These are phyloP conservation scores for Solenopsis invicta DNA, from an alignment of 1,140 invertebrate genomes.

Conservation along the genomic window DNA sequence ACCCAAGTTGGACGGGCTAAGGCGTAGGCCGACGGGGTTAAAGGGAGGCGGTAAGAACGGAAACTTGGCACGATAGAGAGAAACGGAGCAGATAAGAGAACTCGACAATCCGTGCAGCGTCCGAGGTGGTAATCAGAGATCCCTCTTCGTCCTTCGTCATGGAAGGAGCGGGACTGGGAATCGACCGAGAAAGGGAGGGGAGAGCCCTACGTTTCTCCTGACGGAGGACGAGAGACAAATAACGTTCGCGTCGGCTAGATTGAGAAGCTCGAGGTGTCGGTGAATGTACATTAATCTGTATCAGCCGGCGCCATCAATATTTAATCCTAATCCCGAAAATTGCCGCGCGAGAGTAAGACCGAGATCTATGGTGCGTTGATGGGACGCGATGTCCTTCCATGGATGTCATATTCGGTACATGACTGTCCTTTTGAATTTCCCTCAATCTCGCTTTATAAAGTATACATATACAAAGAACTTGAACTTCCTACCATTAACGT, in stretches of 20 bases:
- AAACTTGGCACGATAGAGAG: conserved; percentile 65
- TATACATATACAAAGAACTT: background rate
- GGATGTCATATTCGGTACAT: background rate
- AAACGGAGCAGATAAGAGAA: conserved; percentile 74
- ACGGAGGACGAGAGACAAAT: conserved; percentile 71
- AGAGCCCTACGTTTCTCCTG: conserved; percentile 79
- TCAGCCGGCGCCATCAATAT: conserved; percentile 80
- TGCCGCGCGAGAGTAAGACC: conserved; percentile 54
- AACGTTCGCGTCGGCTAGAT: conserved; percentile 53
- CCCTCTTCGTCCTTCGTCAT: conserved; percentile 52
- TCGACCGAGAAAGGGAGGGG: conserved; percentile 65
- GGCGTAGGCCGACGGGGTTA: background rate
- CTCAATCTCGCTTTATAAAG: background rate
- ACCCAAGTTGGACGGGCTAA: conserved; percentile 38
- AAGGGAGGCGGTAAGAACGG: conserved; percentile 2
- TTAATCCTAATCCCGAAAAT: conserved; percentile 82
- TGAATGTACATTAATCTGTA: conserved; percentile 81
- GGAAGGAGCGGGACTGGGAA: conserved; percentile 44
- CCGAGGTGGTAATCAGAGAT: conserved; percentile 65
- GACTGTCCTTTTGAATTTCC: conserved; percentile 23
- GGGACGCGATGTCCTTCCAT: conserved; percentile 16
- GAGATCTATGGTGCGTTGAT: conserved; percentile 21
- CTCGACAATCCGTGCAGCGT: conserved; percentile 69
- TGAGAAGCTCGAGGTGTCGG: conserved; percentile 60
- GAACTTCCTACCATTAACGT: background rate